phyloP scores from a whole-genome alignment of 2,113 vertebrate genomes.

The Pseudorasbora parva region DNA sequence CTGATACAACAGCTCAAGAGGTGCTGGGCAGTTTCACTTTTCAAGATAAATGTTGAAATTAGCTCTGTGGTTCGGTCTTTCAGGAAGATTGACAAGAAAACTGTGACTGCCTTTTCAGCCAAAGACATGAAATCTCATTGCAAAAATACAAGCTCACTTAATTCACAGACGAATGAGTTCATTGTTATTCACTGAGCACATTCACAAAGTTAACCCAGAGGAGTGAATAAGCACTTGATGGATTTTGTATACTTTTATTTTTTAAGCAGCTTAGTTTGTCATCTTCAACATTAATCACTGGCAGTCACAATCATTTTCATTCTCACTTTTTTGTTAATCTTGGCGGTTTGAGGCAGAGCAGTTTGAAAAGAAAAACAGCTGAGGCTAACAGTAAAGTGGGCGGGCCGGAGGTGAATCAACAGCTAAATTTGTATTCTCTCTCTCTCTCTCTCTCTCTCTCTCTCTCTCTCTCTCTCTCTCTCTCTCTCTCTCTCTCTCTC shows the following conservation, averaged over 20 bases:
- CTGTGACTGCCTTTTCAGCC: not conserved
- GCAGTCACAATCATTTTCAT: not conserved
- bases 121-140: not conserved
- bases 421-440: conserved; percentile 20
- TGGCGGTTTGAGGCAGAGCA: not conserved
- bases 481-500: too few relatives aligned
- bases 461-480: too few relatives aligned
- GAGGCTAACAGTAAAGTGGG: not conserved
- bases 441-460: too few relatives aligned
- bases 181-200: conserved; percentile 11
- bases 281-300: not conserved
- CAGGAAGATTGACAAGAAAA: not conserved
- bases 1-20: not conserved
- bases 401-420: conserved; percentile 29
- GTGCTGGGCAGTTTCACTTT: conserved; percentile 27
- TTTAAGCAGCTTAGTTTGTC: not conserved
- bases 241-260: not conserved
- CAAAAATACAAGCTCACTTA: not conserved
- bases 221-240: not conserved
- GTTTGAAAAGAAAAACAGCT: conserved; percentile 14
- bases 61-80: not conserved
- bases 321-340: not conserved
- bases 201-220: not conserved
- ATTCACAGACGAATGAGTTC: not conserved
- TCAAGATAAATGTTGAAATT: not conserved